Evolutionary conservation across 1,140 invertebrate genomes (phyloP), one percentile per base, ranked within the genome.

Genomic region (Globodera ellingtonae): DNA sequence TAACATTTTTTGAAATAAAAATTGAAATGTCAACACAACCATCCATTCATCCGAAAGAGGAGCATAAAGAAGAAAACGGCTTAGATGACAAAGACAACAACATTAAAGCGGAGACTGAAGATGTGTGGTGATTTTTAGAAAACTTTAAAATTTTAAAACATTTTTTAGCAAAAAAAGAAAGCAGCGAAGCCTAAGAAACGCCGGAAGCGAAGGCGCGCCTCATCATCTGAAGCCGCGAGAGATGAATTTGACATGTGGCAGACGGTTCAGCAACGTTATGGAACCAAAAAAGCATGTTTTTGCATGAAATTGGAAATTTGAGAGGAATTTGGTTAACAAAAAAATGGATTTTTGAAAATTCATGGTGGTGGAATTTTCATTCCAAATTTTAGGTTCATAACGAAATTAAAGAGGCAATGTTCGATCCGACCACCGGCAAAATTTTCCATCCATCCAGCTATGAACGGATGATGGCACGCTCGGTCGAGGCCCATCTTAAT

Each of bases 391-490:
- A 73, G 72, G 46, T 15, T 0, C 50, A 48, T 7, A 35, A 65
- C n/a, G 74, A 76, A 13, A 18, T 76, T 46, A 76, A 76, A 65
- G 74, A 76, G 56, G 50, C 74, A 21, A 3, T 66, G 52, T 76
- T 76, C 46, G n/a, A 76, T n/a, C 47, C 52, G 18, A 6, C 10
- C 66, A n/a, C 52, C 13, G 66, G 66, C n/a, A 10, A 47, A 10
- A 21, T 21, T 62, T 18, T 76, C 8, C 74, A 76, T 13, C 56
- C 74, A 18, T 48, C 74, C 10, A 65, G 74, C 46, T 76, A 76
- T 65, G 48, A 66, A n/a, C 46, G 74, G 8, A 76, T 76, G 74
- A 76, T 76, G 74, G 59, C 59, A 76, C 74, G 74, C 18, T 47
- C 47, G 3, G 44, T 66, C 7, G 74, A 76, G 59, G 59, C 74